Evolutionary conservation across 2,888 invertebrate genomes (phyloP).

Genomic region (Oscheius sp.): DNA sequence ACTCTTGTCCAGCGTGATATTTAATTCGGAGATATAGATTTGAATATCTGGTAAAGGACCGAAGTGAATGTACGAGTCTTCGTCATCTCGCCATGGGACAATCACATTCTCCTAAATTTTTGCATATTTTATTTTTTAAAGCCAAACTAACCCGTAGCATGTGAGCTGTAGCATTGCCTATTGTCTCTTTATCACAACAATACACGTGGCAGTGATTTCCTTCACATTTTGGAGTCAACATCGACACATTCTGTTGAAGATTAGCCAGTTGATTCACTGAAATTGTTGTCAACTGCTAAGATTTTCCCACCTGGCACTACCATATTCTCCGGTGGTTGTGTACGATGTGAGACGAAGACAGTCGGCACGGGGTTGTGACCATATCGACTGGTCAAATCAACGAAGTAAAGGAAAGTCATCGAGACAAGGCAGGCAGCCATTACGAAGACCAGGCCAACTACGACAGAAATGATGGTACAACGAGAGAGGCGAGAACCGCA

Average conservation of each 20-base stretch:
- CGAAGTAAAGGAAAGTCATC: conserved; percentile 19
- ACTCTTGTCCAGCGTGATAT: conserved; percentile 20
- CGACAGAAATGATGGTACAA: conserved; percentile 4
- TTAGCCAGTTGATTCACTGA: conserved; percentile 11
- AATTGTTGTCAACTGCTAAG: background rate
- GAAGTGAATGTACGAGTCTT: background rate
- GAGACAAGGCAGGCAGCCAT: conserved; percentile 20
- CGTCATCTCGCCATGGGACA: conserved; percentile 11
- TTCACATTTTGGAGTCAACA: conserved; percentile 4
- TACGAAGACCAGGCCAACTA: conserved; percentile 9
- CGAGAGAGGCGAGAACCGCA: conserved; percentile 9
- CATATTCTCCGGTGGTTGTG: conserved; percentile 11
- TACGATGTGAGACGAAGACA: background rate
- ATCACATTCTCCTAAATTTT: conserved; percentile 3
- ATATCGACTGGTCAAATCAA: conserved; percentile 17
- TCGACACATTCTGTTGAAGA: conserved; percentile 18
- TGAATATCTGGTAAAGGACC: conserved; percentile 4
- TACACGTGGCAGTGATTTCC: conserved; percentile 1
- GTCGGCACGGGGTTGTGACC: conserved; percentile 15
- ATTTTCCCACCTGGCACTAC: background rate
- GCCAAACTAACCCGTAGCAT: background rate
- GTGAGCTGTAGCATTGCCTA: conserved; percentile 1
- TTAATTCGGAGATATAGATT: background rate
- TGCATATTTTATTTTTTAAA: background rate
- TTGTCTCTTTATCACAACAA: conserved; percentile 9